These are phyloP conservation scores for Falco biarmicus DNA, from an alignment of 2,797 vertebrate genomes.

Conservation along the genomic window DNA sequence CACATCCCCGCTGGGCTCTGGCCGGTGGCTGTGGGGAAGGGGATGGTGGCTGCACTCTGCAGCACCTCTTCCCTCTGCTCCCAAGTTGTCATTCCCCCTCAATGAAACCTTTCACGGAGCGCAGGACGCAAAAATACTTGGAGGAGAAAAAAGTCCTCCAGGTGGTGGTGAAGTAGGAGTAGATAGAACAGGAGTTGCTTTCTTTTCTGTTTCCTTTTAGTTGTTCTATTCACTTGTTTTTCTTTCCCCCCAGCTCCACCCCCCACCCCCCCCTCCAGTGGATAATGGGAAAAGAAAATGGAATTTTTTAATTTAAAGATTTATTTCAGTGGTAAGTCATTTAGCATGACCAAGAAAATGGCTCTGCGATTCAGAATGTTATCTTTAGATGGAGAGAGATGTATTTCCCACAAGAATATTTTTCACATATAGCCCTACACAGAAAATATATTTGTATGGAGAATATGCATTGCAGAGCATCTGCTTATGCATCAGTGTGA, in stretches of 20 bases:
- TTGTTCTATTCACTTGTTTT: not conserved
- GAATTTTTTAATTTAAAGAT: not conserved
- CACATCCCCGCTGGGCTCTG: rapidly evolving
- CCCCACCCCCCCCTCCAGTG: not conserved
- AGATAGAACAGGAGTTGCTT: not conserved
- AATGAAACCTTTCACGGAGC: not conserved
- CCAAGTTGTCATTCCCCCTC: not conserved
- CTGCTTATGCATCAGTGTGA: not conserved
- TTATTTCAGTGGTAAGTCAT: not conserved
- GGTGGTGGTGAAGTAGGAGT: not conserved
- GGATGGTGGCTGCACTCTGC: not conserved
- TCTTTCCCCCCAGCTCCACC: no score
- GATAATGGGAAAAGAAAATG: not conserved
- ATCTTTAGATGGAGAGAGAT: not conserved
- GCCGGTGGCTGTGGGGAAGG: not conserved
- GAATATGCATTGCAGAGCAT: not conserved
- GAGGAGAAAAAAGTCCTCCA: not conserved
- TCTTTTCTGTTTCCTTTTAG: not conserved
- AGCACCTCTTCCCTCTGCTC: not conserved
- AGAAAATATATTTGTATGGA: not conserved
- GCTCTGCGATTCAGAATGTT: not conserved
- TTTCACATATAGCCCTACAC: not conserved
- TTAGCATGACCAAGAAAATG: not conserved
- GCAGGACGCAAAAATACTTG: not conserved
- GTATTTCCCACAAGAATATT: not conserved